These are phyloP conservation scores for Lethenteron reissneri DNA, from an alignment of 2,113 vertebrate genomes.

Conservation along the genomic window DNA sequence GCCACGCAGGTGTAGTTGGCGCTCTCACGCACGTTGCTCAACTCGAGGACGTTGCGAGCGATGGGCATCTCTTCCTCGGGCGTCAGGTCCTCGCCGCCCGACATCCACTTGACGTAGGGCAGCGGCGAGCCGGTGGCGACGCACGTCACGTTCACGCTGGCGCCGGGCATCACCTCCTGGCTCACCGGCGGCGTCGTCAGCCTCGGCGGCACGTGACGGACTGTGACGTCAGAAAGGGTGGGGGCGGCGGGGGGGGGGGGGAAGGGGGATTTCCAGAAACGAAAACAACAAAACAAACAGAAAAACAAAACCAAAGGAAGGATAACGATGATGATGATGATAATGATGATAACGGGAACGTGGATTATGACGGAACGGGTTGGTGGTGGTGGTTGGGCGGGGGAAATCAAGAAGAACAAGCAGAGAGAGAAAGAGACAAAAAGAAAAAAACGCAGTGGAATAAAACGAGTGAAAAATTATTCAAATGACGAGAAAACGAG, in stretches of 20 bases:
- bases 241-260: slow-evolving; percentile 16
- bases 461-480: slow-evolving; percentile 21
- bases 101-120: slow-evolving; percentile 99
- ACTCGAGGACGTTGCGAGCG: slow-evolving; percentile 78
- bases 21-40: slow-evolving; percentile 75
- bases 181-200: slow-evolving; percentile 87
- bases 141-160: slow-evolving; percentile 94
- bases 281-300: too few species aligned
- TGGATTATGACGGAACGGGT: slow-evolving; percentile 12
- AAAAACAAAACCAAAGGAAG: too few species aligned
- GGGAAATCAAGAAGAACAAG: slow-evolving; percentile 23
- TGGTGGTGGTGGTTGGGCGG: slow-evolving; percentile 17
- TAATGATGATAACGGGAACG: too few species aligned
- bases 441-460: slow-evolving; percentile 14
- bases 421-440: slow-evolving; percentile 17
- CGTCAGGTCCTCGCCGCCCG: slow-evolving; percentile 72
- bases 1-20: slow-evolving; percentile 98
- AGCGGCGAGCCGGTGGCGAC: slow-evolving; percentile 95
- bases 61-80: slow-evolving; percentile 96
- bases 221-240: slow-evolving; percentile 23
- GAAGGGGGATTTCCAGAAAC: slow-evolving; percentile 5
- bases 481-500: slow-evolving; percentile 21
- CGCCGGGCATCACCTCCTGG: slow-evolving; percentile 94
- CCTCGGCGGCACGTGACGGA: slow-evolving; percentile 81
- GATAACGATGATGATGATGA: too few species aligned